Percentiles rank a stretch among this genome's conserved stretches.
Conservation (phyloP, 2,797 vertebrate genomes). For the Percopsis omiscomaycus region DNA sequence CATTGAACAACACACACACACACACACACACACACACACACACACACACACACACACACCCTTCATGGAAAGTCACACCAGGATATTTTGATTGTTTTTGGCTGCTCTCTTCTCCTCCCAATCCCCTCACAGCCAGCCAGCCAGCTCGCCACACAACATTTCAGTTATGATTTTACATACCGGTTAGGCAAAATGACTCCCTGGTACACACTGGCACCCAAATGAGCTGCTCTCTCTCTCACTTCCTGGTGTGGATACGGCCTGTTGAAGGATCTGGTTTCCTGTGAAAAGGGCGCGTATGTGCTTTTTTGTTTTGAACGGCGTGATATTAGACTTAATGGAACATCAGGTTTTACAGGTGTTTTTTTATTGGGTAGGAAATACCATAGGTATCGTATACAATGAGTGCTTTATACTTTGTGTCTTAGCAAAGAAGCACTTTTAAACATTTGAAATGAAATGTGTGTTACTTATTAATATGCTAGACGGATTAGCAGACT, state of each 20-base stretch:
- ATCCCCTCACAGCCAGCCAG: conserved; percentile 53
- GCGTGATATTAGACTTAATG: conserved; percentile 35
- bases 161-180: conserved; percentile 78
- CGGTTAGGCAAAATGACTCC: conserved; percentile 73
- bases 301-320: conserved; percentile 30
- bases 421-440: not conserved
- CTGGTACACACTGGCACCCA: conserved; percentile 68
- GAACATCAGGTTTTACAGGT: conserved; percentile 46
- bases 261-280: conserved; percentile 62
- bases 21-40: conserved; percentile 14
- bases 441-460: no score
- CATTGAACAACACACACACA: conserved; percentile 49
- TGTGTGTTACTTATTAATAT: no score
- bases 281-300: conserved; percentile 43
- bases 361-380: conserved; percentile 19
- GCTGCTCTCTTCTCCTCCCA: conserved; percentile 57
- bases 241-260: conserved; percentile 67
- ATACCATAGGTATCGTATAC: not conserved
- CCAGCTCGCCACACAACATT: conserved; percentile 51
- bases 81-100: conserved; percentile 73
- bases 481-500: no score
- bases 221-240: conserved; percentile 58
- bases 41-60: conserved; percentile 14
- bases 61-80: conserved; percentile 70
- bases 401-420: conserved; percentile 1